Evolutionary conservation across 2,113 vertebrate genomes (phyloP), one percentile per base, ranked within the genome.

Genomic region (Pelecanoides urinatrix): DNA sequence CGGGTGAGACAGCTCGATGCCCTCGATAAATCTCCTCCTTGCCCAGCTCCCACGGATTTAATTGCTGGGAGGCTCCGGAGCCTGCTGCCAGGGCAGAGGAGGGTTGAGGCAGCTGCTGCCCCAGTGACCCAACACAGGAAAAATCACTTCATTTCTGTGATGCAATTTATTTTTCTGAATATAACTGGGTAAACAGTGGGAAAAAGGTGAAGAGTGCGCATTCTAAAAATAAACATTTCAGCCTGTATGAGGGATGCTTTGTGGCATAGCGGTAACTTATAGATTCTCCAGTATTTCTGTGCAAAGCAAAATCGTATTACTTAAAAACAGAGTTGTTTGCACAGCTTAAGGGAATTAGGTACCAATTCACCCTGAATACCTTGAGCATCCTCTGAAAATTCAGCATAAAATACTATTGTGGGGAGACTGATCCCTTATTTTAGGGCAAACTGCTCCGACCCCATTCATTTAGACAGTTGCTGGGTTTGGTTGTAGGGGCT

Each of bases 191-290:
- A 19, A 82, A 30, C 10, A 50, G 32, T 4, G 16, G 27, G 52
- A 7, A 14, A 86, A 83, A 90, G 65, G 88, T 53, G 67, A 34
- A 52, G 73, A 50, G 25, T 9, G 11, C 1, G 8, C 11, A 32
- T 42, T 78, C 81, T 52, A 58, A 92, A 92, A 75, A 85, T 17
- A 90, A 84, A 72, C 84, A 7, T 52, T 44, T 38, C 22, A 58
- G 58, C 45, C 74, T 40, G 16, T n/a, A 75, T 84, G 85, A 93
- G 85, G 77, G 45, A 17, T 29, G 52, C 82, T 93, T 85, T 92
- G 71, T 91, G 76, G 36, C 53, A 61, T 19, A 18, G 65, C 0
- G 0, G 27, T 47, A 45, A 30, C 21, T 82, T 82, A 30, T 1
- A 62, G 61, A 18, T 61, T 62, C 67, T 26, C 25, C 9, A 1